Base-by-base conservation (phyloP, 2,888 invertebrate genomes). In the Heteromurus nitidus region DNA sequence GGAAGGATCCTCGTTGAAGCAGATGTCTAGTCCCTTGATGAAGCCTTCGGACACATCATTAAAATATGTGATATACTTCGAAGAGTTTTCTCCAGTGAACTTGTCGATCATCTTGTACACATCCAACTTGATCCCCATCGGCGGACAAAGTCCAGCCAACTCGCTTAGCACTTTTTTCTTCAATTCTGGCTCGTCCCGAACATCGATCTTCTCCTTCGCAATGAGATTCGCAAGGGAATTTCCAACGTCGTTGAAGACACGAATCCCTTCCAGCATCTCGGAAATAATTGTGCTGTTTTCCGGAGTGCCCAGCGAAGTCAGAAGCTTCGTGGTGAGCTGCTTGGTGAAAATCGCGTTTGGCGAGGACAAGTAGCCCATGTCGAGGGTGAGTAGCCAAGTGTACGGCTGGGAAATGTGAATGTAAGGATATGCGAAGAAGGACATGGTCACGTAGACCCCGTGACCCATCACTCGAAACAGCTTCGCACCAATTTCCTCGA, bases 91-190 rank as follows among this genome's bases (percentile, higher is more conserved):
- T 2, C 28, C n/a, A n/a, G 62, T 22, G 26, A 74, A 74, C 1
- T 31, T 22, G 1, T 30, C 18, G 3, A 64, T 26, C 9, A 75
- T 11, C 16, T 42, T 20, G 3, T 36, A 0, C 5, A 58, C 30
- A 22, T 75, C 28, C 44, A 75, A 7, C 16, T 55, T 30, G 5
- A 75, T 58, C 20, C 75, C 75, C 74, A 74, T 50, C 26, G 65
- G 74, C 3, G 74, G 74, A 18, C 74, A 74, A 9, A 64, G 9
- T 9, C 73, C 72, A 18, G 22, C 44, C n/a, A 28, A 24, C 5
- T 2, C 24, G 13, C 20, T 47, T 28, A 24, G n/a, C 55, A 20
- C n/a, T 24, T 22, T 20, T 24, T 24, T 20, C n/a, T n/a, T 24
- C 3, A 24, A 24, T 22, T 9, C 55, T 22, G 47, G 22, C 22